phyloP scores from a whole-genome alignment of 2,888 invertebrate species.

The Xanthorhoe spadicearia region DNA sequence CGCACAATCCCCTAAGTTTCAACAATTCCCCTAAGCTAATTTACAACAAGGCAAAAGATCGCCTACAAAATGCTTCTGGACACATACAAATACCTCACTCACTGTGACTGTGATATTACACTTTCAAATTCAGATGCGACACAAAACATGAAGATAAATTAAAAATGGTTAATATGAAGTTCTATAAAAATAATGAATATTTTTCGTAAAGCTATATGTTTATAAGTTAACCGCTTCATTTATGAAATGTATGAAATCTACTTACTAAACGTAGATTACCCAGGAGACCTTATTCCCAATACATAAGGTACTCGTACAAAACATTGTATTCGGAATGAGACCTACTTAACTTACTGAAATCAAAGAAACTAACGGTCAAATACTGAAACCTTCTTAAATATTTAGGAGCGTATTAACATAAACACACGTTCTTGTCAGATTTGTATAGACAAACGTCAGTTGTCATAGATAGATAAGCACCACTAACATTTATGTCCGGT shows the following conservation, averaged over 20 bases:
- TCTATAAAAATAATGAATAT: slow-evolving; percentile 41
- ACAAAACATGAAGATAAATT: slow-evolving; percentile 30
- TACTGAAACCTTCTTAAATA: no score
- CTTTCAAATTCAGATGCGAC: slow-evolving; percentile 21
- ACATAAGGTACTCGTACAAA: slow-evolving; percentile 21
- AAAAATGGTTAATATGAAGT: slow-evolving; percentile 35
- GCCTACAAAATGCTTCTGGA: slow-evolving; percentile 43
- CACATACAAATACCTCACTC: slow-evolving; percentile 28
- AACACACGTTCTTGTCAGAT: no score
- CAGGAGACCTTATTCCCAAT: slow-evolving; percentile 28
- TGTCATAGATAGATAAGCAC: no score
- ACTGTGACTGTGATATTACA: slow-evolving; percentile 20
- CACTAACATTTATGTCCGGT: no score
- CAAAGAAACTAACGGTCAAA: slow-evolving; percentile 34
- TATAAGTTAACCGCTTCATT: slow-evolving; percentile 30
- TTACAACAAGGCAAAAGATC: slow-evolving; percentile 43
- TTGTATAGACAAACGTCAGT: no score
- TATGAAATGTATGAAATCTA: slow-evolving; percentile 36
- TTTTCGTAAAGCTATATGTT: slow-evolving; percentile 35
- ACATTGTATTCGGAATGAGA: slow-evolving; percentile 19
- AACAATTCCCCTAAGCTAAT: slow-evolving; percentile 46
- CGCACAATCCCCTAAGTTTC: slow-evolving; percentile 42
- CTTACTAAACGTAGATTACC: slow-evolving; percentile 28
- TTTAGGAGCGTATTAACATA: no score
- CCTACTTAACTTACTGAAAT: slow-evolving; percentile 29